phyloP scores from a whole-genome alignment of 2,888 invertebrate species.

The Dryomyza anilis region DNA sequence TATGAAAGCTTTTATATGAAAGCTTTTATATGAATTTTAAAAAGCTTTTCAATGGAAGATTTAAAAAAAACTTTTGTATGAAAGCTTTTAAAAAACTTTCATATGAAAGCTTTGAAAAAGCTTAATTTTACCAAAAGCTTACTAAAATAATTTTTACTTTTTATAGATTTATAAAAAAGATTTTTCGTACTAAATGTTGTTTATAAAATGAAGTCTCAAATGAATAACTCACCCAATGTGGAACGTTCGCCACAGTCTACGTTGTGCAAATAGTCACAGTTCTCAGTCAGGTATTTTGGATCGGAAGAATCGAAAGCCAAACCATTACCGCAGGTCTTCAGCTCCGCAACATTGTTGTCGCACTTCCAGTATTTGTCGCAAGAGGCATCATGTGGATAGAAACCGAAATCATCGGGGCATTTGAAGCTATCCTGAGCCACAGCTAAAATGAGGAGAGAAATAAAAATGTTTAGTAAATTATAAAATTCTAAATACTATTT shows the following conservation, averaged over 20 bases:
- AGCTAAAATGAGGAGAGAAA: constrained; percentile 63
- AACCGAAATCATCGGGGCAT: constrained; percentile 93
- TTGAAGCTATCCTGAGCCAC: constrained; percentile 84
- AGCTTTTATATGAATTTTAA: too few species aligned
- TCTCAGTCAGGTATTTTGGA: constrained; percentile 88
- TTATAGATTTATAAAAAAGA: neutral
- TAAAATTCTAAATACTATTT: neutral
- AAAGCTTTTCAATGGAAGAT: too few species aligned
- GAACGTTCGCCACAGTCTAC: constrained; percentile 89
- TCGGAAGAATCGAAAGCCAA: constrained; percentile 89
- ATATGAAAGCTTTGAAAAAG: neutral
- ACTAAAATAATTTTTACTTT: neutral
- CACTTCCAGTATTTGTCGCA: constrained; percentile 97
- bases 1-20: too few species aligned
- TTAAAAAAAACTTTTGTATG: neutral
- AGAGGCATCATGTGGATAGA: constrained; percentile 86
- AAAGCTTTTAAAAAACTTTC: neutral
- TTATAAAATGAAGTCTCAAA: too few species aligned
- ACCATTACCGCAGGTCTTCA: constrained; percentile 93
- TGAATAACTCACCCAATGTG: constrained; percentile 83
- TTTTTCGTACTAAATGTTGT: too few species aligned
- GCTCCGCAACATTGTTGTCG: constrained; percentile 83
- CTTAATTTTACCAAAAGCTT: neutral
- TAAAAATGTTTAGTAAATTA: constrained; percentile 25
- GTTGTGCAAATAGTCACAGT: constrained; percentile 94